Evolutionary conservation across 2,888 invertebrate species (phyloP).

Genomic region (Ernsta delagoae): DNA sequence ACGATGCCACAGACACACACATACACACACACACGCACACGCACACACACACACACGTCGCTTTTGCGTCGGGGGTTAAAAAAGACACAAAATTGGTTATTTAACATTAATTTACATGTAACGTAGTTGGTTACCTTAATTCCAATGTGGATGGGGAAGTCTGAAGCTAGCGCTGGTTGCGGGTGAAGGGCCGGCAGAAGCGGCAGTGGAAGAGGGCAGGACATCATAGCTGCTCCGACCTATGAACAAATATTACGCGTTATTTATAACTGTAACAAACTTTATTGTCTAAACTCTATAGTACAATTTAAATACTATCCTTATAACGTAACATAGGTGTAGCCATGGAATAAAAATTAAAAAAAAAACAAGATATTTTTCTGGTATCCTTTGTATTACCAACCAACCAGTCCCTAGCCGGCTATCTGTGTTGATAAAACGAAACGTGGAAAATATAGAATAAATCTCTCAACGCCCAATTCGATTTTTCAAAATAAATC

Average conservation of each 20-base stretch:
- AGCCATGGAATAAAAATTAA: too few species aligned
- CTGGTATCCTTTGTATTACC: not conserved
- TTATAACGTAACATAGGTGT: too few species aligned
- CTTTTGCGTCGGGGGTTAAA: too few species aligned
- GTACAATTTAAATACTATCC: too few species aligned
- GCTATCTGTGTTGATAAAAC: not conserved
- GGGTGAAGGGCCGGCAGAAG: slow-evolving; percentile 86
- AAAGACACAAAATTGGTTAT: too few species aligned
- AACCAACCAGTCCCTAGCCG: not conserved
- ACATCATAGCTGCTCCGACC: slow-evolving; percentile 87
- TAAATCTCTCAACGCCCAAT: not conserved
- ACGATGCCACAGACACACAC: too few species aligned
- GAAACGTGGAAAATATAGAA: slow-evolving; percentile 10
- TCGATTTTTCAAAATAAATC: slow-evolving; percentile 5
- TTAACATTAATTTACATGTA: too few species aligned
- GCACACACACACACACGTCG: too few species aligned
- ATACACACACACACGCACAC: too few species aligned
- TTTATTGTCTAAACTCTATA: too few species aligned
- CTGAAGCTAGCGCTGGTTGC: slow-evolving; percentile 84
- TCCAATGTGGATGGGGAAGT: slow-evolving; percentile 87
- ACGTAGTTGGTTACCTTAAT: slow-evolving; percentile 88
- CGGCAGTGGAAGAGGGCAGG: slow-evolving; percentile 87
- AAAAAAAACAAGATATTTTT: too few species aligned
- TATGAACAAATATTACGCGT: slow-evolving; percentile 50
- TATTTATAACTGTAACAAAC: too few species aligned